A percentile compares a stretch with the other conserved stretches of the same genome.
Evolutionary conservation across 37 sponge, comb jelly and placozoan genomes (phyloP).

Genomic region (Amphimedon queenslandica): DNA sequence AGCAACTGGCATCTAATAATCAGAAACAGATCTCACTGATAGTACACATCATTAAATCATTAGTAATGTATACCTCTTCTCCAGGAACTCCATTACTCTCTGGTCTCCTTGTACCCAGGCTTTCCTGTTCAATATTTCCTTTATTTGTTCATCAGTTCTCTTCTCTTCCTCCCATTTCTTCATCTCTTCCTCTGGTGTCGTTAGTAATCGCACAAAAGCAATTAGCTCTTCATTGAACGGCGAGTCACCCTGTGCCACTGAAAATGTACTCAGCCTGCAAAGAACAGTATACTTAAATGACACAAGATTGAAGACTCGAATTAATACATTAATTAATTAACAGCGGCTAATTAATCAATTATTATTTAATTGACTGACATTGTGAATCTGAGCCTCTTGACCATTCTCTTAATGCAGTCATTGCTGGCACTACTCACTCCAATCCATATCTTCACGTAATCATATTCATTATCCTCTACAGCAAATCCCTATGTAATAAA

Average conservation of each 20-base stretch:
- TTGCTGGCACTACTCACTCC: conserved; percentile 26
- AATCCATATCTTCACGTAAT: conserved; percentile 43
- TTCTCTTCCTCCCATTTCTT: background rate
- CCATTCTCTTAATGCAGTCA: background rate
- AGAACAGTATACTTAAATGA: background rate
- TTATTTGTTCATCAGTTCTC: background rate
- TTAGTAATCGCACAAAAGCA: conserved; percentile 52
- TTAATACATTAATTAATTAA: too few relatives aligned
- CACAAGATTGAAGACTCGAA: too few relatives aligned
- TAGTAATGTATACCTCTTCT: conserved; percentile 66
- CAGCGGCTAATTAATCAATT: too few relatives aligned
- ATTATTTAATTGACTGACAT: background rate
- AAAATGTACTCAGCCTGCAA: conserved; percentile 38
- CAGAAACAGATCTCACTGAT: too few relatives aligned
- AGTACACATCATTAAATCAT: too few relatives aligned
- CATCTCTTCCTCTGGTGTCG: conserved; percentile 34
- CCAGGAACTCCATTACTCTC: conserved; percentile 50
- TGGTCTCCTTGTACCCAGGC: conserved; percentile 9
- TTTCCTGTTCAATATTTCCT: background rate
- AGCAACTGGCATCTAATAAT: too few relatives aligned
- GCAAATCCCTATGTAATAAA: conserved; percentile 57
- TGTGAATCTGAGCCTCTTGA: background rate
- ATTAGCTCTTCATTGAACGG: conserved; percentile 39
- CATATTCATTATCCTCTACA: conserved; percentile 32
- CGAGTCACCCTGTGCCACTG: background rate